Evolutionary conservation across 2,797 vertebrate species (phyloP).

Genomic region (Lepidocolaptes lacrymiger): DNA sequence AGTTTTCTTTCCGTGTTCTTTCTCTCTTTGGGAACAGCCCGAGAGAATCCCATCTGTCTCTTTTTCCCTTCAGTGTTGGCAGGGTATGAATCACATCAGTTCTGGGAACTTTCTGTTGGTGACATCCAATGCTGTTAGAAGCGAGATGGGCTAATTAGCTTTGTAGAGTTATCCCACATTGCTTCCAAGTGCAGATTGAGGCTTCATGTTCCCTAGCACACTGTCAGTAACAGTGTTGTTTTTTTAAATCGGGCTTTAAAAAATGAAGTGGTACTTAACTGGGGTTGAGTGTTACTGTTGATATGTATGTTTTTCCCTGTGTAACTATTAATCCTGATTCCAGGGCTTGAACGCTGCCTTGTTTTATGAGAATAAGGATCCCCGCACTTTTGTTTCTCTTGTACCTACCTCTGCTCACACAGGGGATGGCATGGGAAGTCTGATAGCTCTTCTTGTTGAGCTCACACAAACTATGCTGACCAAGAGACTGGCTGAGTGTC

Average conservation of each 20-base stretch:
- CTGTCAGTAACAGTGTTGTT: neutral
- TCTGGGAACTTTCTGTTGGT: neutral
- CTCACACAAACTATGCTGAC: constrained; percentile 95
- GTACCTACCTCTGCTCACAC: constrained; percentile 97
- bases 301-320: neutral
- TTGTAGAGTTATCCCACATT: neutral
- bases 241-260: neutral
- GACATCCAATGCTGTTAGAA: neutral
- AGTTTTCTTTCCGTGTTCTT: neutral
- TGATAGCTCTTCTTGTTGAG: constrained; percentile 93
- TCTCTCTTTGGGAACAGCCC: neutral
- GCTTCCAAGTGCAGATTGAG: neutral
- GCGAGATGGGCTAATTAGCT: neutral
- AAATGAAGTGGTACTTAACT: neutral
- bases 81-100: neutral
- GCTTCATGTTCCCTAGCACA: neutral
- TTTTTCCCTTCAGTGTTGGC: neutral
- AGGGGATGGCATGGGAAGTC: constrained; percentile 97
- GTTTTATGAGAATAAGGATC: constrained; percentile 96
- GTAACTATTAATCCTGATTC: constrained; percentile 47
- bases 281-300: neutral
- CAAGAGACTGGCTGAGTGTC: constrained; percentile 91
- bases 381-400: constrained; percentile 93
- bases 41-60: neutral
- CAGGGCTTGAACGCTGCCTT: constrained; percentile 95